Percentiles rank a stretch among this genome's conserved stretches.
phyloP scores from a whole-genome alignment of 2,888 invertebrate species.

The Cephus nigrinus region DNA sequence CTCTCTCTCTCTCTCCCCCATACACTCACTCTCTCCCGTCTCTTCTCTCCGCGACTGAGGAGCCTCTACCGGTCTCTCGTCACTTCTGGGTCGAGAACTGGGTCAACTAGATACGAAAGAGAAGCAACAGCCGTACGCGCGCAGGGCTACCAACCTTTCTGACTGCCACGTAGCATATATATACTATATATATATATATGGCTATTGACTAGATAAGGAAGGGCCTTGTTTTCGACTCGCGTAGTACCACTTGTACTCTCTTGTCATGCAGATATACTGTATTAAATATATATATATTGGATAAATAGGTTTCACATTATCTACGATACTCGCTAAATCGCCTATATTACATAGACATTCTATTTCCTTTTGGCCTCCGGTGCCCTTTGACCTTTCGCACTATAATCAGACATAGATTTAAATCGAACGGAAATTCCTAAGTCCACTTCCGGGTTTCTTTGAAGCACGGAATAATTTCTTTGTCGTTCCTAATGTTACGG shows the following conservation, averaged over 20 bases:
- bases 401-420: background rate
- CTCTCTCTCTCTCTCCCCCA: slow-evolving; percentile 33
- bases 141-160: slow-evolving; percentile 2
- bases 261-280: background rate
- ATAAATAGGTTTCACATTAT: slow-evolving; percentile 10
- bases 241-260: background rate
- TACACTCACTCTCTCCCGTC: background rate
- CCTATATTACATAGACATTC: background rate
- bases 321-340: background rate
- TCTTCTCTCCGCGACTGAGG: background rate
- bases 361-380: background rate
- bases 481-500: background rate
- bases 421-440: background rate
- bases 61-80: background rate
- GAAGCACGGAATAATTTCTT: background rate
- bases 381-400: background rate
- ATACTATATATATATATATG: no score
- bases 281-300: background rate
- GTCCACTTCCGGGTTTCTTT: background rate
- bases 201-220: slow-evolving; percentile 1
- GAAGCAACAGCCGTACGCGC: slow-evolving; percentile 21
- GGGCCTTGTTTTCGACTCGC: slow-evolving; percentile 6
- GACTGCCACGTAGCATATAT: background rate
- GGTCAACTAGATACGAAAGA: slow-evolving; percentile 51
- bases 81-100: slow-evolving; percentile 38